Percentiles rank a stretch among this genome's conserved stretches.
Conservation (phyloP, 2,113 vertebrate species). For the Pleuronectes platessa region DNA sequence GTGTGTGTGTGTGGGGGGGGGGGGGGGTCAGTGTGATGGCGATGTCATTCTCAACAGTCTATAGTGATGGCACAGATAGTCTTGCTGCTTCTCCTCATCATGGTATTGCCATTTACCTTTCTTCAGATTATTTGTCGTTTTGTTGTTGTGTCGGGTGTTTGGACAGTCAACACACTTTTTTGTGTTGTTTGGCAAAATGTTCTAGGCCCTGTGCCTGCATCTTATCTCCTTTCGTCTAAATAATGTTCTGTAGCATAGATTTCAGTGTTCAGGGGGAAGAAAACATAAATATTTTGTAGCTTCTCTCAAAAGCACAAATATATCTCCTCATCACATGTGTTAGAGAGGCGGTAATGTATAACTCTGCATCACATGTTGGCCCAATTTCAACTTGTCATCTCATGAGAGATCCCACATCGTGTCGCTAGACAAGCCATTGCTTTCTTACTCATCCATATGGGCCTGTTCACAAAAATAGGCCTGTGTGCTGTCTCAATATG, state of each 20-base stretch:
- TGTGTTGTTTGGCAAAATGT: background rate
- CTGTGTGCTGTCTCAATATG: constrained; percentile 31
- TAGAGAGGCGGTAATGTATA: constrained; percentile 1
- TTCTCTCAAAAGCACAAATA: constrained; percentile 1
- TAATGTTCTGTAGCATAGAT: background rate
- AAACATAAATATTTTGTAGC: background rate
- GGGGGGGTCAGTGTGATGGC: background rate
- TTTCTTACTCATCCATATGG: constrained; percentile 44
- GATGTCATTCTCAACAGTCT: constrained; percentile 1
- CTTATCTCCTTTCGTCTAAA: background rate
- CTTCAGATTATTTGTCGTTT: background rate
- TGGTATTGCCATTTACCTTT: constrained; percentile 1
- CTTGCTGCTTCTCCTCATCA: background rate
- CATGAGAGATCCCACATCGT: constrained; percentile 42
- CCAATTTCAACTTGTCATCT: constrained; percentile 37
- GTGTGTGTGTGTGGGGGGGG: too few species aligned
- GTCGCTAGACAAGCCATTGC: constrained; percentile 48
- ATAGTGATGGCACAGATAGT: background rate
- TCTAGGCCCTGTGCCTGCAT: background rate
- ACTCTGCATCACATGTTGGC: constrained; percentile 31
- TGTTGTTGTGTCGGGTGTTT: background rate
- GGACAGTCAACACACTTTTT: too few species aligned
- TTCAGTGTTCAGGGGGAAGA: background rate
- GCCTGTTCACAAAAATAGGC: constrained; percentile 59
- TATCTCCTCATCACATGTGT: background rate